phyloP scores from a whole-genome alignment of 2,888 invertebrate species.

The Drosophila pullipes region DNA sequence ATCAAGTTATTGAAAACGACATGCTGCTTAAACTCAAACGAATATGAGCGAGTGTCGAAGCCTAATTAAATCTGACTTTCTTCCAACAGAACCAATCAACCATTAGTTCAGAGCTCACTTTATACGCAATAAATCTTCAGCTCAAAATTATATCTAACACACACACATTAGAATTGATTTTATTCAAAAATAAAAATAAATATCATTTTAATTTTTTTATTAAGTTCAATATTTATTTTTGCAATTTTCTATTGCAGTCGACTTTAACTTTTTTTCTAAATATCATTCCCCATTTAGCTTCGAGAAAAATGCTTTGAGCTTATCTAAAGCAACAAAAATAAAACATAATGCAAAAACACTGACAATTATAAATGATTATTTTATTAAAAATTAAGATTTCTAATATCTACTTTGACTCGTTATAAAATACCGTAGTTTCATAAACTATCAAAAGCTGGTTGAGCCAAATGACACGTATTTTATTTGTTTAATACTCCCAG shows the following conservation, averaged over 20 bases:
- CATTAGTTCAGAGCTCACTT: constrained; percentile 1
- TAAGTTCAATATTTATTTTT: constrained; percentile 23
- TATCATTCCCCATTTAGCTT: constrained; percentile 3
- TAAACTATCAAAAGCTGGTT: not conserved
- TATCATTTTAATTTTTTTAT: not conserved
- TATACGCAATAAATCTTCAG: not conserved
- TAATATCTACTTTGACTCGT: not conserved
- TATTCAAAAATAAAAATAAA: constrained; percentile 6
- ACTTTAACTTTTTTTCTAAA: not conserved
- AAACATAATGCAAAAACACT: constrained; percentile 3
- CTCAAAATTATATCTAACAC: not conserved
- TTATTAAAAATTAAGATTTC: not conserved
- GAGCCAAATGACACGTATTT: not conserved
- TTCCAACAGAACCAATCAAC: not conserved
- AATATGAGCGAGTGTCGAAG: not conserved
- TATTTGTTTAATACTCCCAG: not conserved
- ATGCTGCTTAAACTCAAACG: not conserved
- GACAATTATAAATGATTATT: not conserved
- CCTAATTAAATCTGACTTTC: not conserved
- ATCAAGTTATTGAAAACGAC: not conserved
- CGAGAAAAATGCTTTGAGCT: constrained; percentile 33
- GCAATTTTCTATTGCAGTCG: constrained; percentile 52
- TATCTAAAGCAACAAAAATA: constrained; percentile 51
- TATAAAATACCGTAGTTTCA: not conserved
- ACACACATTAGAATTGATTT: not conserved